Conservation (phyloP, 2,797 vertebrate species). For the Philypnodon macrostomus region DNA sequence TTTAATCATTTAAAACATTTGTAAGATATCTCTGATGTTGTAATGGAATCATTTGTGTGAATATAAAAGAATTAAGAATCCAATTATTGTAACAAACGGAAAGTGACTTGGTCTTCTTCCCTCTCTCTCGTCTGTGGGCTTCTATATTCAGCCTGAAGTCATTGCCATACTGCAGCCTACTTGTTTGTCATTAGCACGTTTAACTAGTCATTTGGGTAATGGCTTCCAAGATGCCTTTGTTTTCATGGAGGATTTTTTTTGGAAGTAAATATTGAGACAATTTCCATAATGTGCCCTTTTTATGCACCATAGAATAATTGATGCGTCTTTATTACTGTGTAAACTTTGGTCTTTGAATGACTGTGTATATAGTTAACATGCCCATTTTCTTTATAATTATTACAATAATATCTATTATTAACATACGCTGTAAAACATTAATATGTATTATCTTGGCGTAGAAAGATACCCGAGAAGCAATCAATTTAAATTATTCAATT, state of each 20-base stretch:
- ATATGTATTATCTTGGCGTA: slow-evolving; percentile 69
- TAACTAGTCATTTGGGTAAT: slow-evolving; percentile 78
- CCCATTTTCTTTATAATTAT: slow-evolving; percentile 66
- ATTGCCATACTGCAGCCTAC: slow-evolving; percentile 57
- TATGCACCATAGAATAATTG: slow-evolving; percentile 70
- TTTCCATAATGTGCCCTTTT: slow-evolving; percentile 78
- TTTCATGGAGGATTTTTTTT: slow-evolving; percentile 68
- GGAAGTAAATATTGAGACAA: slow-evolving; percentile 76
- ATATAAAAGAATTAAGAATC: slow-evolving; percentile 46
- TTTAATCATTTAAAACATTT: slow-evolving; percentile 74
- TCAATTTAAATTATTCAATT: slow-evolving; percentile 60
- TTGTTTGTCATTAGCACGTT: slow-evolving; percentile 77
- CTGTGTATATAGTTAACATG: slow-evolving; percentile 67
- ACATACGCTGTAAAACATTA: slow-evolving; percentile 74
- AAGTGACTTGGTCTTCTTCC: slow-evolving; percentile 36
- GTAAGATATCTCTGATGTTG: slow-evolving; percentile 63
- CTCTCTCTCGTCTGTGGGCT: slow-evolving; percentile 34
- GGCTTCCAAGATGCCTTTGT: slow-evolving; percentile 70
- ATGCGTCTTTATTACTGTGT: slow-evolving; percentile 72
- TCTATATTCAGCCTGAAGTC: slow-evolving; percentile 74
- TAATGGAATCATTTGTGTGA: slow-evolving; percentile 65
- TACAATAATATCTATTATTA: slow-evolving; percentile 74
- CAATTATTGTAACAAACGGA: slow-evolving; percentile 51
- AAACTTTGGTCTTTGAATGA: slow-evolving; percentile 70
- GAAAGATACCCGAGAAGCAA: slow-evolving; percentile 52